Percentiles rank a stretch among this genome's conserved stretches.
Evolutionary conservation across 2,113 vertebrate species (phyloP).

Genomic region (Sminthopsis crassicaudata): DNA sequence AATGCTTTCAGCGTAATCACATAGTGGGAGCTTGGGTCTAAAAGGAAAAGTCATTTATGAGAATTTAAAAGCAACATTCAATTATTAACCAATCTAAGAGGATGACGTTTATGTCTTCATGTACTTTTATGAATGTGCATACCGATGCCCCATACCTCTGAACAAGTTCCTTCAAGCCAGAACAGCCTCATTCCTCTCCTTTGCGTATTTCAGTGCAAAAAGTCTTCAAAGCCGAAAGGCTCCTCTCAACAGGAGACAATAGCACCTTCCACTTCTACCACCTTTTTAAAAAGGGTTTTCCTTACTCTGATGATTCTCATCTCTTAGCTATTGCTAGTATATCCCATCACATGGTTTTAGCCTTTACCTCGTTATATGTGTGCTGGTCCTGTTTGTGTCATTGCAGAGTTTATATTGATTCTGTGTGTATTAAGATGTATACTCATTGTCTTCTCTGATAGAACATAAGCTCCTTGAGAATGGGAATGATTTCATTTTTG

Average conservation of each 20-base stretch:
- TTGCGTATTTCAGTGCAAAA: neutral
- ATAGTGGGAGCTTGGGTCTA: constrained; percentile 97
- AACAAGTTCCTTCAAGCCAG: neutral
- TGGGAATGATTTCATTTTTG: neutral
- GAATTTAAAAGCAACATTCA: neutral
- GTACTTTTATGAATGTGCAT: neutral
- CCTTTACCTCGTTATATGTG: neutral
- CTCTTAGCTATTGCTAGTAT: neutral
- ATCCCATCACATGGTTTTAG: neutral
- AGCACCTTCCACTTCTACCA: neutral
- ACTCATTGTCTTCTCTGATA: neutral
- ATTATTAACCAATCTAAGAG: neutral
- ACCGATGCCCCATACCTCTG: neutral
- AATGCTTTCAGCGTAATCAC: constrained; percentile 98
- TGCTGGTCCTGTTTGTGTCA: neutral
- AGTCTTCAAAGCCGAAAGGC: neutral
- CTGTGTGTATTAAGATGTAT: neutral
- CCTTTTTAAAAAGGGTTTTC: neutral
- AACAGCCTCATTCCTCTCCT: neutral
- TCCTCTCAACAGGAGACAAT: neutral
- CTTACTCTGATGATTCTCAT: neutral
- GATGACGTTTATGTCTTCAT: neutral
- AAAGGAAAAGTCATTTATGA: constrained; percentile 40
- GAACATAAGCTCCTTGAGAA: neutral
- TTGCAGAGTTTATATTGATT: neutral